Conservation (phyloP, 2,113 vertebrate species). For the Ptyas mucosa region DNA sequence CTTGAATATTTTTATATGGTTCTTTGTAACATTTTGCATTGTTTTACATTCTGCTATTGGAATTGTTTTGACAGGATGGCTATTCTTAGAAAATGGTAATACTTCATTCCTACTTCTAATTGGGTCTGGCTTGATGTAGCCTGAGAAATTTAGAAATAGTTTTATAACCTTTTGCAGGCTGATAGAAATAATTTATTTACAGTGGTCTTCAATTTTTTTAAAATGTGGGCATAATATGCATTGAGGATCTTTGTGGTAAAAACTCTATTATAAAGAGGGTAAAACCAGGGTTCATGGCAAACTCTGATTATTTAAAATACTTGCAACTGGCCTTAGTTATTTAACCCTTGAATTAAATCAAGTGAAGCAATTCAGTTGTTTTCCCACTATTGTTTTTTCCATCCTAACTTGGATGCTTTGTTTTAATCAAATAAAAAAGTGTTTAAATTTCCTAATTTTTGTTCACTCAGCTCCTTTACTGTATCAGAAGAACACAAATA, state of each 20-base stretch:
- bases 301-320: not conserved
- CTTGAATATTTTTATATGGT: not conserved
- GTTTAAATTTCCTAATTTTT: not conserved
- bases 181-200: not conserved
- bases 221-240: not conserved
- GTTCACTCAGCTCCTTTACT: not conserved
- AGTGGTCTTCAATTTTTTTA: not conserved
- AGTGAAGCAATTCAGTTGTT: not conserved
- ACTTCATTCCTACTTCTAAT: not conserved
- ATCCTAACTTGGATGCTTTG: not conserved
- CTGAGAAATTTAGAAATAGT: not conserved
- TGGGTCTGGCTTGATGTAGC: not conserved
- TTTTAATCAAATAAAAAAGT: not conserved
- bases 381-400: not conserved
- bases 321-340: not conserved
- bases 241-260: not conserved
- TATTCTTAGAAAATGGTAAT: not conserved
- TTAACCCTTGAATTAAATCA: not conserved
- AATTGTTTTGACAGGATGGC: not conserved
- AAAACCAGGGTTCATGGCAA: not conserved
- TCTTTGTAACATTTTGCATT: not conserved
- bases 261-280: not conserved
- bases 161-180: not conserved
- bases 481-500: not conserved
- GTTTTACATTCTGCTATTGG: not conserved